Base-by-base conservation (phyloP, 2,888 invertebrate species). In the Helobdella robusta region DNA sequence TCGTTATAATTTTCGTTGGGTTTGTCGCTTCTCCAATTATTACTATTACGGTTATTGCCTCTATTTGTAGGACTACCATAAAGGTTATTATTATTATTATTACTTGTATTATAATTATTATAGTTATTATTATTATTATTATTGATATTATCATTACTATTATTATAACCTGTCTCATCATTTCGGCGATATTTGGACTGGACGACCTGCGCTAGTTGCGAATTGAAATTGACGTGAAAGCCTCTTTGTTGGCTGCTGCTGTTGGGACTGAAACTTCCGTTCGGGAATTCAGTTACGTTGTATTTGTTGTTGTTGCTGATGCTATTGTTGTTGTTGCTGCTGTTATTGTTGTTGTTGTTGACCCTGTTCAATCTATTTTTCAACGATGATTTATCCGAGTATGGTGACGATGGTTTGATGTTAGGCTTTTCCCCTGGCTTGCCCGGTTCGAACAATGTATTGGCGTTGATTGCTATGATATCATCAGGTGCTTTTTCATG, bases 71-170 rank as follows among this genome's bases (percentile, higher is more conserved):
- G 50, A 40, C 15, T 40, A 50, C 25, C 25, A 50, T 8, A 6
- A 50, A 8, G n/a, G 25, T 50, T 5, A 5, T 50, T 50, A 50
- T 8, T 50, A 50, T 50, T 50, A 50, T 18, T 50, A 50, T 50
- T 50, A n/a, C n/a, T n/a, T n/a, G n/a, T n/a, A n/a, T n/a, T n/a
- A n/a, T n/a, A n/a, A n/a, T n/a, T n/a, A n/a, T n/a, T n/a, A n/a
- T n/a, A n/a, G n/a, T 8, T 50, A 50, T 50, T 50, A 18, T 4
- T 50, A 4, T 50, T 50, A 50, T 8, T 50, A 50, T 50, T 50
- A 50, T 50, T 50, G n/a, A 15, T 18, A 8, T 50, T 25, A 18
- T 32, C 30, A 54, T 28, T n/a, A 54, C 30, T 32, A 20, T 25
- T 4, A 54, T 15, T 32, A 28, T 23, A 18, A 54, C 30, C 54